These are phyloP conservation scores for Crossaster papposus DNA, from an alignment of 53 echinoderm and acorn worm species.

Conservation along the genomic window DNA sequence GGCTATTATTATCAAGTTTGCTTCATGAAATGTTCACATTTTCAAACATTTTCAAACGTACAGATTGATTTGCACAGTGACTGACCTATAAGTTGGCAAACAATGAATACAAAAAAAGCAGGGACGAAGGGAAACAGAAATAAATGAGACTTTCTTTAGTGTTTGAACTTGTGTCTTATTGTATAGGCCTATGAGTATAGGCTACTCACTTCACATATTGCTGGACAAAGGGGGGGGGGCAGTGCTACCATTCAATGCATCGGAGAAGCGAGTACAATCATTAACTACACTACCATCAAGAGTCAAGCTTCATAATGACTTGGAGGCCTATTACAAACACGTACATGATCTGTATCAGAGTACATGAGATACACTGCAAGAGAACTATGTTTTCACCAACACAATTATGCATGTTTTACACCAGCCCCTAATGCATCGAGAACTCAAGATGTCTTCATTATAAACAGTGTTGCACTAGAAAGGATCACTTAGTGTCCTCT, in stretches of 20 bases:
- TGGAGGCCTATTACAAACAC: background rate
- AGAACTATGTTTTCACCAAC: background rate
- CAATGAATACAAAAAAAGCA: too few relatives aligned
- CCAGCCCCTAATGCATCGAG: constrained; percentile 3
- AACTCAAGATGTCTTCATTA: constrained; percentile 19
- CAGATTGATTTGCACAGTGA: too few relatives aligned
- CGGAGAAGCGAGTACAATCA: background rate
- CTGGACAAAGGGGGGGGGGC: background rate
- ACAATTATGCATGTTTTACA: background rate
- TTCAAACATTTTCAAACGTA: background rate
- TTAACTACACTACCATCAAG: background rate
- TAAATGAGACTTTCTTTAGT: too few relatives aligned
- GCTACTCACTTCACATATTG: background rate
- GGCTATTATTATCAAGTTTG: too few relatives aligned
- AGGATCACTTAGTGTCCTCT: constrained; percentile 26
- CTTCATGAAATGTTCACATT: background rate
- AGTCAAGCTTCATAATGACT: background rate
- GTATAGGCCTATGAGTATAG: too few relatives aligned
- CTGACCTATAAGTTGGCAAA: too few relatives aligned
- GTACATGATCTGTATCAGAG: constrained; percentile 2
- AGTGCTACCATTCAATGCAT: background rate
- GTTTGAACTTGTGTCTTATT: too few relatives aligned
- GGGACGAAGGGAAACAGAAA: too few relatives aligned
- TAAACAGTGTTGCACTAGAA: constrained; percentile 29
- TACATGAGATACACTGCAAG: background rate